Conservation (phyloP, 2,888 invertebrate genomes). For the Nasonovia ribisnigri region DNA sequence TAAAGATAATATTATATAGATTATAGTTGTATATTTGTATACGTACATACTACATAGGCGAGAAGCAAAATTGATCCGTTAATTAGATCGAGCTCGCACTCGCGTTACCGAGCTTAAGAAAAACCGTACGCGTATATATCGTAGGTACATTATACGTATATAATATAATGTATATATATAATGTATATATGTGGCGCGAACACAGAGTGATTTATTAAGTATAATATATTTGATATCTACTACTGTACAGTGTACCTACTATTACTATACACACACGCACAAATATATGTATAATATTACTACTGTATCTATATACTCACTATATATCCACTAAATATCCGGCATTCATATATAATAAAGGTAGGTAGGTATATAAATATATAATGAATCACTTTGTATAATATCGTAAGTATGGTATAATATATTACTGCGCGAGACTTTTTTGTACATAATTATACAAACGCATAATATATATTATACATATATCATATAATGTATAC, state of each 20-base stretch:
- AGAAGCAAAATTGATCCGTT: constrained; percentile 32
- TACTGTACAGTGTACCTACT: background rate
- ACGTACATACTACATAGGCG: background rate
- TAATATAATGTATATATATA: background rate
- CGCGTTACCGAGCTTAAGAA: background rate
- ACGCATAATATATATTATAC: background rate
- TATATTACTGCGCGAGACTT: background rate
- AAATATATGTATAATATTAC: background rate
- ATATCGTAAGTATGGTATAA: background rate
- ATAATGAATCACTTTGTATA: constrained; percentile 12
- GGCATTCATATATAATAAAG: background rate
- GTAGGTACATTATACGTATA: background rate
- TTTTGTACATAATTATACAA: background rate
- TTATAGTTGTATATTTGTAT: background rate
- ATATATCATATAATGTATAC: background rate
- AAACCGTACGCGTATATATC: background rate
- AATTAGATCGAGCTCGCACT: background rate
- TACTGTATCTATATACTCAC: background rate
- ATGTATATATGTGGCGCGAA: background rate
- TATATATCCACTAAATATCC: background rate
- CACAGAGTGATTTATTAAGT: constrained; percentile 17
- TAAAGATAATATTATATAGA: background rate
- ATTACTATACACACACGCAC: too few relatives aligned
- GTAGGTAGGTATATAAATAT: background rate
- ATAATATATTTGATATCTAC: background rate